Conservation (phyloP, 1,140 invertebrate species). For the Drosophila kikkawai region DNA sequence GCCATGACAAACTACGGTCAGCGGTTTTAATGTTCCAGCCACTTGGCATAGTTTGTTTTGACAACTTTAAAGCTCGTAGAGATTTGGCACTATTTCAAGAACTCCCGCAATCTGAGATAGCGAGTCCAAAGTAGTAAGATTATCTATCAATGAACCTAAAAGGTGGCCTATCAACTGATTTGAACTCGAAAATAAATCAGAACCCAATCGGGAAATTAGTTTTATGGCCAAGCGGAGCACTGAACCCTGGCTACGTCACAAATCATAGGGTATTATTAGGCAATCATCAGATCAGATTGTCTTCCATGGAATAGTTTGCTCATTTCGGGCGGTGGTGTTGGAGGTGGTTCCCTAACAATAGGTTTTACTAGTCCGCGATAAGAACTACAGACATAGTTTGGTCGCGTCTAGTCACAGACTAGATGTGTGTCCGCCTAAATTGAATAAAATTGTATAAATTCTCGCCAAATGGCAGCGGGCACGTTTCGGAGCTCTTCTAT, state of each 20-base stretch:
- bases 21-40: not conserved
- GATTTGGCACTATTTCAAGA: constrained; percentile 6
- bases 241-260: constrained; percentile 24
- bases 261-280: not conserved
- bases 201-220: constrained; percentile 8
- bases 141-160: constrained; percentile 12
- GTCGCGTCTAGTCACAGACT: constrained; percentile 14
- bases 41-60: constrained; percentile 27
- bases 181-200: constrained; percentile 4
- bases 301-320: constrained; percentile 10
- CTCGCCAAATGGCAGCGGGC: constrained; percentile 36
- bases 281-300: constrained; percentile 1
- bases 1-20: not conserved
- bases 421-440: constrained; percentile 50
- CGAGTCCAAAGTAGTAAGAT: constrained; percentile 9
- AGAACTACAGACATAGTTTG: constrained; percentile 40
- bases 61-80: not conserved
- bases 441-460: constrained; percentile 70
- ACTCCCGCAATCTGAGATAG: constrained; percentile 11
- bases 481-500: constrained; percentile 26
- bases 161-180: constrained; percentile 4
- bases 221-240: constrained; percentile 3
- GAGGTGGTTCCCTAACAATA: constrained; percentile 11
- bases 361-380: not conserved
- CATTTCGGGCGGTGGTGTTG: constrained; percentile 2